These are phyloP conservation scores for Heliconius melpomene DNA, from an alignment of 1,140 invertebrate species.

Conservation along the genomic window DNA sequence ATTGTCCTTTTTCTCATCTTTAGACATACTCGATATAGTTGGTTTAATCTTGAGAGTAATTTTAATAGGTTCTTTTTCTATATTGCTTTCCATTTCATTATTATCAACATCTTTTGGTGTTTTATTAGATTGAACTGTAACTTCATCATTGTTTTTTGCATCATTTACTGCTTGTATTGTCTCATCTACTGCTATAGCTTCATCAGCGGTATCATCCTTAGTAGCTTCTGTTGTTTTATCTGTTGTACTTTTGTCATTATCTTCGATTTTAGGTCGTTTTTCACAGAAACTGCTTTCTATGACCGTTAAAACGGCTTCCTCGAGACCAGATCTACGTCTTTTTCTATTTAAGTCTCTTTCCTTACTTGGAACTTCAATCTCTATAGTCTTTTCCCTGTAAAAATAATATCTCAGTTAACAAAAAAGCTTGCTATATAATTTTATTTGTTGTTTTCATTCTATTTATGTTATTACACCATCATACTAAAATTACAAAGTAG, in stretches of 20 bases:
- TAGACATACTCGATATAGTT: constrained; percentile 39
- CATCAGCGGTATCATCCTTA: constrained; percentile 18
- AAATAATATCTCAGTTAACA: constrained; percentile 21
- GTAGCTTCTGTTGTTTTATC: constrained; percentile 29
- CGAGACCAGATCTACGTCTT: constrained; percentile 61
- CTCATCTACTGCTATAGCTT: constrained; percentile 22
- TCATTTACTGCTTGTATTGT: neutral
- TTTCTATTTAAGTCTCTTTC: constrained; percentile 52
- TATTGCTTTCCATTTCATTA: constrained; percentile 10
- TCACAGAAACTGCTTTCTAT: constrained; percentile 48
- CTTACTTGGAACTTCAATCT: constrained; percentile 41
- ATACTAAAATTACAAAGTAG: too few species aligned
- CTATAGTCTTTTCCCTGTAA: constrained; percentile 51
- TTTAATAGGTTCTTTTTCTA: constrained; percentile 47
- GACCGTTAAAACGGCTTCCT: constrained; percentile 63
- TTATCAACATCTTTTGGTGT: constrained; percentile 17
- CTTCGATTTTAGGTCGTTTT: constrained; percentile 53
- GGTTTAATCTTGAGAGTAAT: constrained; percentile 49
- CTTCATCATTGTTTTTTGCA: neutral
- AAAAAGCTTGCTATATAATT: too few species aligned
- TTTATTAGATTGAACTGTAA: constrained; percentile 22
- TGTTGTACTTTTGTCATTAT: constrained; percentile 29
- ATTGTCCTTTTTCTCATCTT: constrained; percentile 42
- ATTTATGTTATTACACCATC: too few species aligned
- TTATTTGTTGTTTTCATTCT: too few species aligned